Conservation (phyloP, 2,888 invertebrate genomes). For the Drosophila tripunctata region DNA sequence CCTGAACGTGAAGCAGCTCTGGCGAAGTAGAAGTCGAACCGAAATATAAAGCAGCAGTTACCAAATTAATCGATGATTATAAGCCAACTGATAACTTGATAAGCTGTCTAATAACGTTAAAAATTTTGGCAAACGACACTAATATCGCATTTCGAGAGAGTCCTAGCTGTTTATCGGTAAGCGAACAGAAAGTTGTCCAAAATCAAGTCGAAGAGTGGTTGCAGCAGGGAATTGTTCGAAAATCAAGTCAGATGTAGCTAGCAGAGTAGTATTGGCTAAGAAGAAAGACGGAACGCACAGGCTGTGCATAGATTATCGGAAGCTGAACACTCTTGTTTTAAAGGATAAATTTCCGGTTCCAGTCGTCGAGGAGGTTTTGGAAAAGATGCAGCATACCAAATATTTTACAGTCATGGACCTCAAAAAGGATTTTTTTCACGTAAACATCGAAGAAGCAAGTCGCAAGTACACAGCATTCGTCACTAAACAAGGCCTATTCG, state of each 20-base stretch:
- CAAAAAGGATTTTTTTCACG: no score
- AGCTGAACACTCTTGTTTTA: neutral
- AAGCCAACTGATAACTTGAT: neutral
- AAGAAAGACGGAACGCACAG: neutral
- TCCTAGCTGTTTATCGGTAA: neutral
- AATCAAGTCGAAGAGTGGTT: neutral
- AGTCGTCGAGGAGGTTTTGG: neutral
- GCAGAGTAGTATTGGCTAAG: neutral
- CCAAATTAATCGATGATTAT: neutral
- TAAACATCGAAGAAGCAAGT: no score
- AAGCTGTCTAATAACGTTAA: neutral
- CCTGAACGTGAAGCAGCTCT: neutral
- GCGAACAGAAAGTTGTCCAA: neutral
- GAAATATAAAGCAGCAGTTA: neutral
- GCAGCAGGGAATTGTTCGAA: neutral
- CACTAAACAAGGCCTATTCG: no score
- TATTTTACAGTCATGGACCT: neutral
- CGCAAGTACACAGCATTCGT: no score
- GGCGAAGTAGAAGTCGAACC: neutral
- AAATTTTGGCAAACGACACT: neutral
- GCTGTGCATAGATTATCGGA: neutral
- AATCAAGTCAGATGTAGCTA: neutral
- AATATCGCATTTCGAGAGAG: neutral
- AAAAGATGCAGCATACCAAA: neutral
- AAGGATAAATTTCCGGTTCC: neutral